phyloP scores from a whole-genome alignment of 2,797 vertebrate genomes.

The Microcaecilia unicolor region DNA sequence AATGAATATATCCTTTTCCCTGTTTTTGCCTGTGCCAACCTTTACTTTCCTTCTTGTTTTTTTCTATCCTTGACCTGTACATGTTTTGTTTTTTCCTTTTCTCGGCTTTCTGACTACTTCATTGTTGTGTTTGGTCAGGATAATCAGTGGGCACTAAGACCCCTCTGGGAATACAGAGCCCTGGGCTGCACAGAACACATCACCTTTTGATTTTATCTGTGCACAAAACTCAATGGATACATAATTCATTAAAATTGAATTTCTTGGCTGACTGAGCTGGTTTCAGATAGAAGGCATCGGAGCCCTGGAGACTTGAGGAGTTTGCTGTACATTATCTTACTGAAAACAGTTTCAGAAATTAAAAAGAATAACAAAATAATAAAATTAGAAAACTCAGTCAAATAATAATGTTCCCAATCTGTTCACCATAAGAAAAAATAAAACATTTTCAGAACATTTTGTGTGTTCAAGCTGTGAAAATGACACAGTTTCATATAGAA shows the following conservation, averaged over 20 bases:
- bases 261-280: neutral
- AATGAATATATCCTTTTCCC: too few species aligned
- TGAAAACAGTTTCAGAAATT: neutral
- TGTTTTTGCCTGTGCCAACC: neutral
- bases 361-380: too few species aligned
- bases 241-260: neutral
- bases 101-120: too few species aligned
- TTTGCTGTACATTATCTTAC: neutral
- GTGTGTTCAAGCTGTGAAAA: too few species aligned
- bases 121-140: neutral
- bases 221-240: accelerated
- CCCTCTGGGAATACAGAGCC: too few species aligned
- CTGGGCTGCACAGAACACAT: accelerated
- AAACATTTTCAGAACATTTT: too few species aligned
- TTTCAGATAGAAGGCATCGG: neutral
- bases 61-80: neutral
- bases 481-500: too few species aligned
- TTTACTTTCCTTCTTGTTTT: neutral
- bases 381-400: too few species aligned
- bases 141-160: neutral
- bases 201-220: neutral
- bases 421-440: too few species aligned
- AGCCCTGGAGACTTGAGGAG: neutral
- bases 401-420: too few species aligned
- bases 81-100: neutral